Conservation (phyloP, 1,140 invertebrate species). For the Drosophila triauraria region DNA sequence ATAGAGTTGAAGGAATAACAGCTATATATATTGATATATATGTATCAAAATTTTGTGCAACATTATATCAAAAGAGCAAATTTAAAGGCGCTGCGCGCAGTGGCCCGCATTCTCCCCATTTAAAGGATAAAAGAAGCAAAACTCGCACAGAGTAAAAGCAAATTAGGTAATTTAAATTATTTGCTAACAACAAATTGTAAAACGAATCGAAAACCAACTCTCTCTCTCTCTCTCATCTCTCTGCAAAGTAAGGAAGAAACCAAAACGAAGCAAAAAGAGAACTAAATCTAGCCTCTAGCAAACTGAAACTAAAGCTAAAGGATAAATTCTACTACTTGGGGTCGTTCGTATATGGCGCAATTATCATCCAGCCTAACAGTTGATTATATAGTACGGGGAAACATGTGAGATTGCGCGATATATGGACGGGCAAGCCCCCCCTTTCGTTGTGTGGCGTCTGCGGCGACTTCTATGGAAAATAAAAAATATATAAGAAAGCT, state of each 20-base stretch:
- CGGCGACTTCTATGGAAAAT: slow-evolving; percentile 58
- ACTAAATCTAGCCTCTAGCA: slow-evolving; percentile 43
- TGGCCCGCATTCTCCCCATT: slow-evolving; percentile 37
- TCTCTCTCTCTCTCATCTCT: slow-evolving; percentile 18
- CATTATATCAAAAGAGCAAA: slow-evolving; percentile 77
- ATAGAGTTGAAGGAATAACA: slow-evolving; percentile 63
- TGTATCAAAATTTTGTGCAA: slow-evolving; percentile 78
- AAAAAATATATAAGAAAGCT: slow-evolving; percentile 24
- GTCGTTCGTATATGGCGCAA: slow-evolving; percentile 5
- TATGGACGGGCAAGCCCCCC: not conserved
- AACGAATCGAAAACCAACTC: slow-evolving; percentile 31
- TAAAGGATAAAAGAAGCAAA: slow-evolving; percentile 4
- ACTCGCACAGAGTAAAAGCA: slow-evolving; percentile 15
- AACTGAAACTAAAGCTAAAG: slow-evolving; percentile 48
- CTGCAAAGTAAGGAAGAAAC: not conserved
- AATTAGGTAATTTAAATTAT: slow-evolving; percentile 58
- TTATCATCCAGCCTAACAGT: not conserved
- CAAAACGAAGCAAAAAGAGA: slow-evolving; percentile 28
- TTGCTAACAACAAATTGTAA: slow-evolving; percentile 52
- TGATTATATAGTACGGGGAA: not conserved
- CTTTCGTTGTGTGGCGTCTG: slow-evolving; percentile 75
- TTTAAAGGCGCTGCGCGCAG: slow-evolving; percentile 26
- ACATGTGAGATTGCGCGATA: slow-evolving; percentile 2
- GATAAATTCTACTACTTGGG: slow-evolving; percentile 58
- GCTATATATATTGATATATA: slow-evolving; percentile 48